Percentiles rank a stretch among this genome's conserved stretches.
Evolutionary conservation across 2,113 vertebrate species (phyloP).

Genomic region (Prunella fulvescens): DNA sequence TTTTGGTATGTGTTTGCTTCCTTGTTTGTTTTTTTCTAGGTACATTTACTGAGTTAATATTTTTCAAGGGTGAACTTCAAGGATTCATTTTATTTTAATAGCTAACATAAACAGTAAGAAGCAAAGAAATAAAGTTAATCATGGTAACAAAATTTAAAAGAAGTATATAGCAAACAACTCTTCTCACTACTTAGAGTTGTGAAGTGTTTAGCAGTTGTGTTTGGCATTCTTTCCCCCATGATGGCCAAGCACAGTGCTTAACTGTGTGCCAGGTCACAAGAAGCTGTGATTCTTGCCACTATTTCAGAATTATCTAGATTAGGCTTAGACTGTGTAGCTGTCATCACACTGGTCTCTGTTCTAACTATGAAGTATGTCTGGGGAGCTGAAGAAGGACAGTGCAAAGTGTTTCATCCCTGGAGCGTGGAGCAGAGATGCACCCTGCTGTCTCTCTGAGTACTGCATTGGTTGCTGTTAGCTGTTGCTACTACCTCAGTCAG

Average conservation of each 20-base stretch:
- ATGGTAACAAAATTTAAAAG: neutral
- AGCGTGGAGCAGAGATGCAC: constrained; percentile 51
- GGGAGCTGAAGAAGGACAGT: neutral
- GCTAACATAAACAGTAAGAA: neutral
- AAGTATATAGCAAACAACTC: neutral
- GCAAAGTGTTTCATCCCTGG: neutral
- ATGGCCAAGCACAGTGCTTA: neutral
- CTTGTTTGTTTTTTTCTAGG: neutral
- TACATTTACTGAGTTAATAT: neutral
- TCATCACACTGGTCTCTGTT: neutral
- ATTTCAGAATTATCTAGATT: constrained; percentile 14
- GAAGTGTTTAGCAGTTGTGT: neutral
- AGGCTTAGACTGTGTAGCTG: neutral
- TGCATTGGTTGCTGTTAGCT: neutral
- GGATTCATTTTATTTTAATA: neutral
- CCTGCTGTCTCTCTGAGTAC: constrained; percentile 29
- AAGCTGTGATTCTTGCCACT: constrained; percentile 21
- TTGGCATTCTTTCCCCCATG: neutral
- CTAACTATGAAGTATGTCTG: neutral
- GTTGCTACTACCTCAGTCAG: neutral
- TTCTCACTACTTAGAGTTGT: neutral
- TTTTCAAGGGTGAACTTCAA: neutral
- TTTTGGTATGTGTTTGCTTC: neutral
- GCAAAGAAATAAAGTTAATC: neutral
- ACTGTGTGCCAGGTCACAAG: constrained; percentile 48